Percentiles rank a stretch among this genome's conserved stretches.
Conservation (phyloP, 2,888 invertebrate species). For the Polyommatus icarus region DNA sequence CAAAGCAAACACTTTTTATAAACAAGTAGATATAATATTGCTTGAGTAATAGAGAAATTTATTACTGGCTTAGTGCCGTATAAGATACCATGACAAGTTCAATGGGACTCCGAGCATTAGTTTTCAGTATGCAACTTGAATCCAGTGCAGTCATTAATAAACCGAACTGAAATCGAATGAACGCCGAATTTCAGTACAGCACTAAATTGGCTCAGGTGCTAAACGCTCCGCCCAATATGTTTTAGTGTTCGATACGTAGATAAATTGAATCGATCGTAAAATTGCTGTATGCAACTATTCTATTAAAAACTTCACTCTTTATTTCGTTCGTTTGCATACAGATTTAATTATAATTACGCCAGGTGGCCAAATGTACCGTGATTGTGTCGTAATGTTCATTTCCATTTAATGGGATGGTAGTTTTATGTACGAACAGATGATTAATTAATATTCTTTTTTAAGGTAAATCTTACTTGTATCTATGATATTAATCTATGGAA, state of each 20-base stretch:
- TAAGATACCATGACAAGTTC: constrained; percentile 9
- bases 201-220: constrained; percentile 45
- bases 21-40: background rate
- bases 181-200: constrained; percentile 42
- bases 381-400: constrained; percentile 4
- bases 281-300: constrained; percentile 35
- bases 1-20: background rate
- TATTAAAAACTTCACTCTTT: constrained; percentile 31
- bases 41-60: background rate
- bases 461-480: background rate
- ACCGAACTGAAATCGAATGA: constrained; percentile 43
- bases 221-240: constrained; percentile 45
- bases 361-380: constrained; percentile 5
- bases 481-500: no score
- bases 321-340: constrained; percentile 24
- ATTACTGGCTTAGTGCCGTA: background rate
- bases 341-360: background rate
- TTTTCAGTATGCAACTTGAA: constrained; percentile 40
- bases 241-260: constrained; percentile 43
- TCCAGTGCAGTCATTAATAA: constrained; percentile 43
- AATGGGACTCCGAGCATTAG: constrained; percentile 25
- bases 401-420: background rate
- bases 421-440: background rate
- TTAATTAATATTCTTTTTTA: background rate
- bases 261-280: constrained; percentile 41